These are phyloP conservation scores for Sprattus sprattus DNA, from an alignment of 2,113 vertebrate species.

Conservation along the genomic window DNA sequence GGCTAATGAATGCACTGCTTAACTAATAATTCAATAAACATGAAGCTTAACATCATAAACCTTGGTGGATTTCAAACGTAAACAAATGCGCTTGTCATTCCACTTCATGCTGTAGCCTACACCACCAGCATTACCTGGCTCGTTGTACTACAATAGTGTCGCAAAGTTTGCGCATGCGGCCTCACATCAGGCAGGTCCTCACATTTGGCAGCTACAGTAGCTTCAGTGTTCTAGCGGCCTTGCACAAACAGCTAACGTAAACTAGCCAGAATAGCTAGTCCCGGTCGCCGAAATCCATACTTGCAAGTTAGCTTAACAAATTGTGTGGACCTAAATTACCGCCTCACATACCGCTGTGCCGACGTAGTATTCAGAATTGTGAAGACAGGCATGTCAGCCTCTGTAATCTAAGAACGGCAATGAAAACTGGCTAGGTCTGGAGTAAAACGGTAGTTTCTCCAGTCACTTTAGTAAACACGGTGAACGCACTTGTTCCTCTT, in stretches of 20 bases:
- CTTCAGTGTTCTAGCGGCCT: slow-evolving; percentile 10
- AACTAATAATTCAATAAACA: no score
- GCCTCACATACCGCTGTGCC: neutral
- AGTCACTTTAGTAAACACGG: slow-evolving; percentile 5
- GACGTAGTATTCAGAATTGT: neutral
- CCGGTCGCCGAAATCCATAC: neutral
- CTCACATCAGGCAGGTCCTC: no score
- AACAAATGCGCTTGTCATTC: no score
- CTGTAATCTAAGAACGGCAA: neutral
- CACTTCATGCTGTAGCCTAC: no score
- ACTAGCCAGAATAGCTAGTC: slow-evolving; percentile 42
- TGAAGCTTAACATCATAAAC: no score
- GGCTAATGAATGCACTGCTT: no score
- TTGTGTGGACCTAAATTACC: neutral
- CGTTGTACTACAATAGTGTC: no score
- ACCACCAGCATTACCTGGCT: no score
- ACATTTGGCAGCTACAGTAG: no score
- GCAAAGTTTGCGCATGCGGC: no score
- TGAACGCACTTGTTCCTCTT: slow-evolving; percentile 10
- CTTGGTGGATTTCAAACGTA: no score
- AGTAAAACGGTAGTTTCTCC: neutral
- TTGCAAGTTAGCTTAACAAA: neutral
- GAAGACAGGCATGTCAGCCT: neutral
- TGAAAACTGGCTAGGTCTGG: neutral
- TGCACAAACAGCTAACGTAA: slow-evolving; percentile 42